Base-by-base conservation (phyloP, 2,888 invertebrate genomes). In the Sminthurinus aureus region DNA sequence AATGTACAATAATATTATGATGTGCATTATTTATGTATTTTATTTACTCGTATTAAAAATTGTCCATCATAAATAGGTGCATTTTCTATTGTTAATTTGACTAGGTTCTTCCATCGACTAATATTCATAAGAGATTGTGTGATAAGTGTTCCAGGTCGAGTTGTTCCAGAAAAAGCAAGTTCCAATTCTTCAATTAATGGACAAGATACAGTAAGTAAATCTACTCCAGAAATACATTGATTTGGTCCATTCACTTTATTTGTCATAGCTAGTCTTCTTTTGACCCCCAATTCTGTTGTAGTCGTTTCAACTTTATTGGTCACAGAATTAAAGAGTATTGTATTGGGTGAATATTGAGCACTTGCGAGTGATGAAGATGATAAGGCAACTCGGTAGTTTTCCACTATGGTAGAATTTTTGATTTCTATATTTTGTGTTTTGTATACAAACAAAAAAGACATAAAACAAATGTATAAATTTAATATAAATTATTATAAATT, bases 21-120 rank as follows among this genome's bases (percentile, higher is more conserved):
- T 8, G 11, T 24, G 6, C 15, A 71, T 24, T 20, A 71, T 71
- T n/a, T 20, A 13, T 51, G 78, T 58, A 78, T 26, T 18, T 51
- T 38, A 38, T 38, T 24, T 79, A 83, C 80, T 8, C 76, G 20
- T 52, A 83, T 67, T 3, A 88, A 75, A 83, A 87, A 88, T 77
- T 86, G 86, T 50, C 87, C 87, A 69, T 86, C 84, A 13, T 79
- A 84, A 38, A 88, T 84, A 0, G 88, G 87, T 9, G 86, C 77
- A 20, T 83, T 84, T 73, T 86, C 85, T 18, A 88, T 81, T 9
- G 88, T 86, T 0, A 88, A 52, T 64, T 85, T 86, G n/a, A 20
- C 83, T 18, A 88, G 82, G 20, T 76, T 73, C 67, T 83, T 85
- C 86, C 86, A 88, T 24, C 79, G 73, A 9, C 51, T 76, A 11